A percentile compares a stretch with the other conserved stretches of the same genome.
These are phyloP conservation scores for Microtus ochrogaster DNA, from an alignment of 2,113 vertebrate genomes.

Conservation along the genomic window DNA sequence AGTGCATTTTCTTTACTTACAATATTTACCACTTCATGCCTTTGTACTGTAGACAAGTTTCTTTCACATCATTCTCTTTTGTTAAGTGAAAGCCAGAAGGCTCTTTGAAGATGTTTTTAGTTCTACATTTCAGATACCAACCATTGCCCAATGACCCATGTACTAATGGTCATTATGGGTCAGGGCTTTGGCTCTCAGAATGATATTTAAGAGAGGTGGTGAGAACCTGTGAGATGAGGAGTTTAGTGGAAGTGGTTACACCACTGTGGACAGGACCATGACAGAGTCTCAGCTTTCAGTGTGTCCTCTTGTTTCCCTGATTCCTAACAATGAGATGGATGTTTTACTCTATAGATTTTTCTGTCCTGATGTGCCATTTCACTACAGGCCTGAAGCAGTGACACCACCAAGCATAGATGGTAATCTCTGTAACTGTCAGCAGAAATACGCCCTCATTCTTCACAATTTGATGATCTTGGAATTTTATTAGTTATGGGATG, in stretches of 20 bases:
- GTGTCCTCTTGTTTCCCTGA: neutral
- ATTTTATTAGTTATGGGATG: neutral
- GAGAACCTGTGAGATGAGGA: neutral
- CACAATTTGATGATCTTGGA: neutral
- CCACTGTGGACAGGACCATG: rapidly evolving
- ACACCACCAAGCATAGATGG: neutral
- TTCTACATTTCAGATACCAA: neutral
- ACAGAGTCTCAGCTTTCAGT: neutral
- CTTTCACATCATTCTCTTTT: neutral
- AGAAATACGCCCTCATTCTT: neutral
- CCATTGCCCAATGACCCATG: neutral
- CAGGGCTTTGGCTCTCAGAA: neutral
- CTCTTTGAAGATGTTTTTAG: neutral
- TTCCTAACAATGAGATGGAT: neutral
- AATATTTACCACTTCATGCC: neutral
- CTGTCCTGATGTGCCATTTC: neutral
- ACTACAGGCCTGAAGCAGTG: neutral
- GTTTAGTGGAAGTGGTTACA: neutral
- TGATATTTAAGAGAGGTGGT: neutral
- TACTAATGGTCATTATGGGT: neutral
- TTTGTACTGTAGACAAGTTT: neutral
- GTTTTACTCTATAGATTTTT: neutral
- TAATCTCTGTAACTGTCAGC: neutral
- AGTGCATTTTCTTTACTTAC: neutral
- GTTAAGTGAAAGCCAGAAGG: neutral